phyloP scores from a whole-genome alignment of 30 jellyfish, hydroid and myxozoan species.

The Mastigias papua region DNA sequence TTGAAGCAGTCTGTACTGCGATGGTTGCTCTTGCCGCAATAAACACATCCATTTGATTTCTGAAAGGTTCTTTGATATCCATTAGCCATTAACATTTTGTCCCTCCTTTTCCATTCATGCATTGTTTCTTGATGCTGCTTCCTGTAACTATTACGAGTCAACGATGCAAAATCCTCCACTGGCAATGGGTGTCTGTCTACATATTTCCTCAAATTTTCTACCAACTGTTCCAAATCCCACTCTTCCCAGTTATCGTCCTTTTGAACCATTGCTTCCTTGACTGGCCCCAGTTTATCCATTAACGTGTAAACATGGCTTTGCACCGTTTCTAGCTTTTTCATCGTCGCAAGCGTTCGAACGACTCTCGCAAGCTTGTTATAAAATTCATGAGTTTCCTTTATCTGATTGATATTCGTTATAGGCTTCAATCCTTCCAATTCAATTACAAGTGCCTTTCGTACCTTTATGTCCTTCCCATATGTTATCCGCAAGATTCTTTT shows the following conservation, averaged over 20 bases:
- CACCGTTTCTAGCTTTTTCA: conserved; percentile 67
- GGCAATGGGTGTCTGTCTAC: conserved; percentile 22
- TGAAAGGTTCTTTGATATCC: conserved; percentile 14
- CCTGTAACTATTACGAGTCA: not conserved
- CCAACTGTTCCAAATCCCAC: conserved; percentile 51
- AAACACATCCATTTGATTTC: conserved; percentile 45
- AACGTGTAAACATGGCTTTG: conserved; percentile 42
- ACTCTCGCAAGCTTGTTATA: conserved; percentile 65
- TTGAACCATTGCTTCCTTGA: conserved; percentile 22
- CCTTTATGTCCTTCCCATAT: conserved; percentile 65
- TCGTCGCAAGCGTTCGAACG: conserved; percentile 64
- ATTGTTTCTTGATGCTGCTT: not conserved
- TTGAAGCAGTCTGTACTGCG: conserved; percentile 49
- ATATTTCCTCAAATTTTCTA: conserved; percentile 47
- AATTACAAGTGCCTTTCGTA: conserved; percentile 54
- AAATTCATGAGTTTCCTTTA: conserved; percentile 39
- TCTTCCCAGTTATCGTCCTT: conserved; percentile 58
- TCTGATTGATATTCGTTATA: conserved; percentile 23
- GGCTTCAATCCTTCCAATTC: conserved; percentile 37
- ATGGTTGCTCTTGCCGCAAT: conserved; percentile 51
- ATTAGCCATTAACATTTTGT: conserved; percentile 10
- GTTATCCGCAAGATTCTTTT: conserved; percentile 51
- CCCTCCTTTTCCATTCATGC: conserved; percentile 67
- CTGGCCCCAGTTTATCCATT: conserved; percentile 69
- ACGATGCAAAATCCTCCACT: not conserved